Conservation (phyloP, 2,888 invertebrate species). For the Lampropteryx suffumata region DNA sequence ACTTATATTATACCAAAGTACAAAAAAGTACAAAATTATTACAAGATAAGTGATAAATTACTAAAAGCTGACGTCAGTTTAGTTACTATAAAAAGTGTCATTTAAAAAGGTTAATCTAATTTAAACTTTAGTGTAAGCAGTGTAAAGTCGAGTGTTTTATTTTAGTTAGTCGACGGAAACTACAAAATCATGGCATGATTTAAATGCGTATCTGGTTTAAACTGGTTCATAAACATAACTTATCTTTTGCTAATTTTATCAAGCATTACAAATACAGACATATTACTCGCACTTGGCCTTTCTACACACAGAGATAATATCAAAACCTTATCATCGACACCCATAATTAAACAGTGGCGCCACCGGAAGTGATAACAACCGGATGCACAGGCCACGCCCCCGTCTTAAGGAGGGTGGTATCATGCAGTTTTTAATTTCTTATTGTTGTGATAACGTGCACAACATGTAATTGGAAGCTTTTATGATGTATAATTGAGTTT, state of each 20-base stretch:
- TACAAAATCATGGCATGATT: too few species aligned
- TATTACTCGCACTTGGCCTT: constrained; percentile 27
- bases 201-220: too few species aligned
- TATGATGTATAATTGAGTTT: constrained; percentile 9
- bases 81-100: too few species aligned
- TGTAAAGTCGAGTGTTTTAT: too few species aligned
- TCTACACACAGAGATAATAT: constrained; percentile 34
- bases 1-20: too few species aligned
- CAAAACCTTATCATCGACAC: constrained; percentile 44
- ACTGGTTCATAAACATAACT: too few species aligned
- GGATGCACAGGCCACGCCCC: constrained; percentile 52
- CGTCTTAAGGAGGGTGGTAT: constrained; percentile 27
- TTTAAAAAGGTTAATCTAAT: too few species aligned
- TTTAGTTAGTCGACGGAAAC: too few species aligned
- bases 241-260: not conserved
- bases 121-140: too few species aligned
- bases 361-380: constrained; percentile 56
- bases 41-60: too few species aligned
- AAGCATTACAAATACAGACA: not conserved
- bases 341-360: constrained; percentile 55
- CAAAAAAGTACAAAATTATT: too few species aligned
- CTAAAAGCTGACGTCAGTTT: too few species aligned
- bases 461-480: not conserved
- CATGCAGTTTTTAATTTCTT: constrained; percentile 23
- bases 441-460: constrained; percentile 6